Percentiles rank a stretch among this genome's conserved stretches.
Conservation (phyloP, 1,140 invertebrate species). For the Propsilocerus akamusi region DNA sequence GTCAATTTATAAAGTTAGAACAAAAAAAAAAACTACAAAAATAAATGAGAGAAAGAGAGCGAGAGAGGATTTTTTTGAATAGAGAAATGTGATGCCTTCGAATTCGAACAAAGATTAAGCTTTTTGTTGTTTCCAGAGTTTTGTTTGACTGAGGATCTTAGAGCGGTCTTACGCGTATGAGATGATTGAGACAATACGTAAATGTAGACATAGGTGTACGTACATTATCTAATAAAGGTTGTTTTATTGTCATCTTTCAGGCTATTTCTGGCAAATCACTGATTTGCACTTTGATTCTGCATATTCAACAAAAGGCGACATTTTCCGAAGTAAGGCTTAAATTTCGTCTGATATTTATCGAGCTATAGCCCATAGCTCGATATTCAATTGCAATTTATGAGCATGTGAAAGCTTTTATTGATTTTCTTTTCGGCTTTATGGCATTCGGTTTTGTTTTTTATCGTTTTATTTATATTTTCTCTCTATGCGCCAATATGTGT, state of each 20-base stretch:
- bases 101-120: too few relatives aligned
- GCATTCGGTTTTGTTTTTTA: background rate
- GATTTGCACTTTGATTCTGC: conserved; percentile 74
- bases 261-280: conserved; percentile 83
- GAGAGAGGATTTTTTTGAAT: too few relatives aligned
- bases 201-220: too few relatives aligned
- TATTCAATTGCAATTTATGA: background rate
- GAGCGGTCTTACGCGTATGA: too few relatives aligned
- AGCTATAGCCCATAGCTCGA: background rate
- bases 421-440: background rate
- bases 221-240: too few relatives aligned
- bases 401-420: background rate
- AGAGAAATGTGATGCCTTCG: too few relatives aligned
- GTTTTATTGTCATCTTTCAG: conserved; percentile 40
- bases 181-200: too few relatives aligned
- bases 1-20: too few relatives aligned
- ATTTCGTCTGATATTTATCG: background rate
- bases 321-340: conserved; percentile 43
- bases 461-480: background rate
- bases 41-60: too few relatives aligned
- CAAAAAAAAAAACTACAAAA: too few relatives aligned
- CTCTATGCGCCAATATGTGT: background rate
- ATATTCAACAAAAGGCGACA: conserved; percentile 52
- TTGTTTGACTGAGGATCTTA: too few relatives aligned
- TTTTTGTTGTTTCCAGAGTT: too few relatives aligned